Percentiles rank a stretch among this genome's conserved stretches.
These are phyloP conservation scores for Gastrophryne carolinensis DNA, from an alignment of 2,797 vertebrate genomes.

Conservation along the genomic window DNA sequence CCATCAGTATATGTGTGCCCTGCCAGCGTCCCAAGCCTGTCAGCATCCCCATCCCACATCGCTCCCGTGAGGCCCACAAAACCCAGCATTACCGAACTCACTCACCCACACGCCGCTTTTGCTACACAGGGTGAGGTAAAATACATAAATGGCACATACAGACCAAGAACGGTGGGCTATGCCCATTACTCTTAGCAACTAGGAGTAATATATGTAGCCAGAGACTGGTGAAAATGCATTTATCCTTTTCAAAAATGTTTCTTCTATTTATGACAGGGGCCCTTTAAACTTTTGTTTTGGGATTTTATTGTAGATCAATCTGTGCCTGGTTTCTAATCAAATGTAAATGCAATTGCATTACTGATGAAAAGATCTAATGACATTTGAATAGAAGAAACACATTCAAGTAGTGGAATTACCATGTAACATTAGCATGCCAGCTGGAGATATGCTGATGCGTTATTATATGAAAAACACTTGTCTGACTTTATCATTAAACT, in stretches of 20 bases:
- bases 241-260: not conserved
- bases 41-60: too few species aligned
- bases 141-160: too few species aligned
- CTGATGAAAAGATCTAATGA: conserved; percentile 35
- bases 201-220: too few species aligned
- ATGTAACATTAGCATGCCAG: conserved; percentile 15
- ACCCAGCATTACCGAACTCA: too few species aligned
- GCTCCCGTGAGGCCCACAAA: too few species aligned
- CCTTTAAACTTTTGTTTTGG: not conserved
- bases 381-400: conserved; percentile 39
- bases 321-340: conserved; percentile 28
- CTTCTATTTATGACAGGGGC: not conserved
- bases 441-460: conserved; percentile 25
- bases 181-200: too few species aligned
- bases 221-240: too few species aligned
- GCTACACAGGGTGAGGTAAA: too few species aligned
- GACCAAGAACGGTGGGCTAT: too few species aligned
- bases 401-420: conserved; percentile 29
- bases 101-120: too few species aligned
- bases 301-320: not conserved
- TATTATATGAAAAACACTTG: conserved; percentile 7
- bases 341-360: conserved; percentile 27
- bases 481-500: not conserved
- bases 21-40: too few species aligned
- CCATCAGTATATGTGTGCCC: too few species aligned